Percentiles rank a stretch among this genome's conserved stretches.
phyloP scores from a whole-genome alignment of 2,113 vertebrate genomes.

The Puma concolor region DNA sequence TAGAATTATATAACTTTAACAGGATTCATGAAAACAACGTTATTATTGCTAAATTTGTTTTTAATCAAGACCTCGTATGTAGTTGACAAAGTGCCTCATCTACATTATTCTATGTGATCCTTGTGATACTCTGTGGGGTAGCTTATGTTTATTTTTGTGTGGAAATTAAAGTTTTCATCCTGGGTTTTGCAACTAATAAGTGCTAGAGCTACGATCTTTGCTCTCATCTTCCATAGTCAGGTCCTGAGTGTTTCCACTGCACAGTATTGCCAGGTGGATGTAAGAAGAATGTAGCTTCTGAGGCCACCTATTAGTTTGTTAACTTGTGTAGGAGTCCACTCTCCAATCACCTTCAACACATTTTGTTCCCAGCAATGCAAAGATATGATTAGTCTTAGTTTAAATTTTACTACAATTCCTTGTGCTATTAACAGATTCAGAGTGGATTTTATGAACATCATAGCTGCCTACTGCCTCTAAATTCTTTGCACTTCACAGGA shows the following conservation, averaged over 20 bases:
- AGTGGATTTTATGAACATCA: not conserved
- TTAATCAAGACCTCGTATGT: not conserved
- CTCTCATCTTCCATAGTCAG: not conserved
- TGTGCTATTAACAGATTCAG: not conserved
- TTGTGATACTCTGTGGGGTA: not conserved
- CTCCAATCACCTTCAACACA: not conserved
- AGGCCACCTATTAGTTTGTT: not conserved
- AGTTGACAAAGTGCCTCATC: not conserved
- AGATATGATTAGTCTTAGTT: not conserved
- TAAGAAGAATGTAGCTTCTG: not conserved
- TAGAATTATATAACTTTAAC: not conserved
- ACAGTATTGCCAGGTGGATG: not conserved
- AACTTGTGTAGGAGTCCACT: not conserved
- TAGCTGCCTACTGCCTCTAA: not conserved
- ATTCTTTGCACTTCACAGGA: not conserved
- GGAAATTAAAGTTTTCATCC: not conserved
- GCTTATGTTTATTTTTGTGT: not conserved
- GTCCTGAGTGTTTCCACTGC: not conserved
- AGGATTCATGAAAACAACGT: not conserved
- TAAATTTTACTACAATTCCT: slow-evolving; percentile 9
- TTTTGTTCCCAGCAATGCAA: not conserved
- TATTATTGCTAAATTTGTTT: not conserved
- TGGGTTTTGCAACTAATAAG: not conserved
- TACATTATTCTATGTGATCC: not conserved
- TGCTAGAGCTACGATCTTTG: not conserved